These are phyloP conservation scores for Amphimedon queenslandica DNA, from an alignment of 37 sponge, comb jelly and placozoan species.

Conservation along the genomic window DNA sequence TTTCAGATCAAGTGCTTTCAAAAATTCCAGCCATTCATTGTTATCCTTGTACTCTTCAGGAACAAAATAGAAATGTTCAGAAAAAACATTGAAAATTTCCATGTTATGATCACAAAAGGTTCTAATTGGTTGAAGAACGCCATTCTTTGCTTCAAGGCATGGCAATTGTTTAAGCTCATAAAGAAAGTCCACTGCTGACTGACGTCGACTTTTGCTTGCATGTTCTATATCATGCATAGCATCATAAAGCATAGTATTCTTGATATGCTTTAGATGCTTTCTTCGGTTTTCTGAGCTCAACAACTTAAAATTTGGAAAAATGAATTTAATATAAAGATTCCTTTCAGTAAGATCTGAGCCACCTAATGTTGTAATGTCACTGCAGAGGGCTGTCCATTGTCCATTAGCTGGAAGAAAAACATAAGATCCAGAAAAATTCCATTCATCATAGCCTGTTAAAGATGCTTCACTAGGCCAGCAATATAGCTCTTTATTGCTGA, in stretches of 20 bases:
- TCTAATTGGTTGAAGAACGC: neutral
- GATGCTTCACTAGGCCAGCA: slow-evolving; percentile 26
- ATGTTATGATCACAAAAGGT: neutral
- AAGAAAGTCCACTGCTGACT: neutral
- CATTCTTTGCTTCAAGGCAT: neutral
- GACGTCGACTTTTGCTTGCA: neutral
- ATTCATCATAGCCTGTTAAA: slow-evolving; percentile 18
- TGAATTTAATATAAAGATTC: slow-evolving; percentile 22
- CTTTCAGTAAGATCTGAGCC: slow-evolving; percentile 9
- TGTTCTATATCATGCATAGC: neutral
- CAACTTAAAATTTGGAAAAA: slow-evolving; percentile 28
- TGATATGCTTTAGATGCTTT: slow-evolving; percentile 38
- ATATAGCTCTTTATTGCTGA: slow-evolving; percentile 4
- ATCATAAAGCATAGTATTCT: slow-evolving; percentile 5
- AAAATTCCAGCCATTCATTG: neutral
- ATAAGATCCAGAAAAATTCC: slow-evolving; percentile 1
- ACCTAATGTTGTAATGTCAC: neutral
- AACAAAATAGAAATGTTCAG: neutral
- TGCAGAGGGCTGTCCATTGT: slow-evolving; percentile 17
- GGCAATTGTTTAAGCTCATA: neutral
- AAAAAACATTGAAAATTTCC: neutral
- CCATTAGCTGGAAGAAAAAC: slow-evolving; percentile 30
- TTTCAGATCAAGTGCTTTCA: neutral
- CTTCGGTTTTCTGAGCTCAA: slow-evolving; percentile 34
- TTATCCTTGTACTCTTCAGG: neutral